Base-by-base conservation (phyloP, 37 sponge, comb jelly and placozoan species). In the Diacarnus erythraeanus region DNA sequence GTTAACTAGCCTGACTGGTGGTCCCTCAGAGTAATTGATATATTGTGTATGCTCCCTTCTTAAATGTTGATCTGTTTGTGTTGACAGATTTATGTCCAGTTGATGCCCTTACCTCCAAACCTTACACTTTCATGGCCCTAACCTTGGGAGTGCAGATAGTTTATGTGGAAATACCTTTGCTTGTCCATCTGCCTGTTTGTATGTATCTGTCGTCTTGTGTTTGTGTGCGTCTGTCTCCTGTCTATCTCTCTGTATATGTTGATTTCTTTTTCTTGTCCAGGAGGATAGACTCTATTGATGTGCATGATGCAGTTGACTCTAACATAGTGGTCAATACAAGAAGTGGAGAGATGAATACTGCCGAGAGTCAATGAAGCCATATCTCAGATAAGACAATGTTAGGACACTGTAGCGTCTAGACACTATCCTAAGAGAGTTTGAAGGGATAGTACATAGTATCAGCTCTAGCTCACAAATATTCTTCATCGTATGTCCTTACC, bases 21-120 rank as follows among this genome's bases (percentile, higher is more conserved):
- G n/a, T n/a, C n/a, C n/a, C n/a, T n/a, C n/a, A n/a, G n/a, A n/a
- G n/a, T n/a, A n/a, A n/a, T n/a, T n/a, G n/a, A n/a, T n/a, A n/a
- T n/a, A n/a, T n/a, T n/a, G n/a, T n/a, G n/a, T n/a, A n/a, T n/a
- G n/a, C n/a, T n/a, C n/a, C n/a, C n/a, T n/a, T n/a, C n/a, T n/a
- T n/a, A n/a, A n/a, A n/a, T n/a, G n/a, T n/a, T n/a, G n/a, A 47
- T 47, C 12, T 47, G 12, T 47, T 47, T 6, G 12, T 47, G 10
- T 47, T 47, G 47, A 10, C 67, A 84, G 96, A 97, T 76, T 47
- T 97, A 64, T 97, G 98, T 89, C 98, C 98, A 25, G 98, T 97
- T 66, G 98, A 95, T 44, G 98, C 98, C 3, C 89, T 97, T 12
- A 97, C 98, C 31, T 93, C 96, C 2, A 97, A 97, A 64, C 98